Evolutionary conservation across 2,888 invertebrate species (phyloP), one percentile per base, ranked within the genome.

Genomic region (Leptopilina drosophilae): DNA sequence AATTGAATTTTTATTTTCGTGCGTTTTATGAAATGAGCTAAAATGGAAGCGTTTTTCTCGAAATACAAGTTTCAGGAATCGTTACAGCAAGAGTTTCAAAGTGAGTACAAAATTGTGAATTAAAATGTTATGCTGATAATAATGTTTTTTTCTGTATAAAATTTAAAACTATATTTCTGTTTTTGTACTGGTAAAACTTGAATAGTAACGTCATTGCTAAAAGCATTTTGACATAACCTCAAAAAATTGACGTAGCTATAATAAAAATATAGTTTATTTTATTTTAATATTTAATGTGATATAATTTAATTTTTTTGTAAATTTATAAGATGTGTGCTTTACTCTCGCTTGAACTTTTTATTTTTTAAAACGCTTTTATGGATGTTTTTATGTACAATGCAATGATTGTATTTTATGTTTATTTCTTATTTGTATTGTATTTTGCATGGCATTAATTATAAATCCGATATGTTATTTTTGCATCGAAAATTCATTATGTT

Each of bases 41-140:
- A 59, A 14, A 59, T 59, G 59, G 59, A 12, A n/a, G 59, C 14
- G 14, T 59, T 59, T 12, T 12, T 59, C n/a, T n/a, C 59, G n/a
- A 59, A 59, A n/a, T 59, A 59, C n/a, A n/a, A 59, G 59, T 59
- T 59, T 59, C n/a, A 59, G n/a, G 59, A 59, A 40, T 40, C 40
- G 9, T 59, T 59, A n/a, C 59, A n/a, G 59, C 59, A 59, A 12
- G 59, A n/a, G 5, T 59, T 59, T 59, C 14, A 12, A 59, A 59
- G 59, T 59, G n/a, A 59, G 59, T 59, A n/a, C 14, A 59, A 59
- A 53, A n/a, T n/a, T 14, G 11, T 53, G 53, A 53, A 53, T 53
- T 14, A 53, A 53, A 53, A 53, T 53, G 53, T 14, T 7, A 53
- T 7, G 4, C 11, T n/a, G n/a, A n/a, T n/a, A n/a, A n/a, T n/a